A percentile compares a stretch with the other conserved stretches of the same genome.
These are phyloP conservation scores for Apteryx owenii DNA, from an alignment of 2,113 vertebrate species.

Conservation along the genomic window DNA sequence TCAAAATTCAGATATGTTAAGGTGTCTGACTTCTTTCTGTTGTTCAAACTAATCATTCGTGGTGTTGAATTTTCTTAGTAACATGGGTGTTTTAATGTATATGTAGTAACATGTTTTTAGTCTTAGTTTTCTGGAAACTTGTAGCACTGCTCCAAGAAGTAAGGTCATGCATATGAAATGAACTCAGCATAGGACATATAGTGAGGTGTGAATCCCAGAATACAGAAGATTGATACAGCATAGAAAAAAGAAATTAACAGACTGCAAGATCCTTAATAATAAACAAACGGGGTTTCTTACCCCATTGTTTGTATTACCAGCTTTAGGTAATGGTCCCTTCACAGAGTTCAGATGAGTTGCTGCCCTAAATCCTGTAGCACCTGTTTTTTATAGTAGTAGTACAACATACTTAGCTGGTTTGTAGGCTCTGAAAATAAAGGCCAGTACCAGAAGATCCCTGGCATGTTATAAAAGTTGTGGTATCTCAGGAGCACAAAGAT, in stretches of 20 bases:
- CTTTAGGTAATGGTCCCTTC: neutral
- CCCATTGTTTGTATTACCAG: fast-evolving
- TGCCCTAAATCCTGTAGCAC: neutral
- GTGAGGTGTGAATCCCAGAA: neutral
- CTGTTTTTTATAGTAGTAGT: neutral
- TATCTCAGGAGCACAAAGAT: neutral
- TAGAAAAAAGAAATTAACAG: neutral
- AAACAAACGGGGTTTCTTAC: neutral
- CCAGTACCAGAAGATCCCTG: neutral
- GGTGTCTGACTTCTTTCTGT: neutral
- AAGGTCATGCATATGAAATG: too few relatives aligned
- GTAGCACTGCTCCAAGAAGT: neutral
- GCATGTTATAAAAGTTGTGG: neutral
- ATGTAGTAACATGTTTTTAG: neutral
- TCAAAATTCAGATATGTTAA: neutral
- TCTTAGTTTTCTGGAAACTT: neutral
- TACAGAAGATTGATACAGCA: neutral
- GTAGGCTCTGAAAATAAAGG: neutral
- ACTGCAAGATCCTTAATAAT: neutral
- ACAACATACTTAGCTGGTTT: neutral
- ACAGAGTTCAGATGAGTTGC: neutral
- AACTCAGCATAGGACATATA: neutral
- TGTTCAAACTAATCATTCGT: neutral
- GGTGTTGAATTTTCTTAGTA: neutral
- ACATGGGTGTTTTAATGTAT: neutral